Evolutionary conservation across 2,113 vertebrate species (phyloP).

Genomic region (Zeus faber): DNA sequence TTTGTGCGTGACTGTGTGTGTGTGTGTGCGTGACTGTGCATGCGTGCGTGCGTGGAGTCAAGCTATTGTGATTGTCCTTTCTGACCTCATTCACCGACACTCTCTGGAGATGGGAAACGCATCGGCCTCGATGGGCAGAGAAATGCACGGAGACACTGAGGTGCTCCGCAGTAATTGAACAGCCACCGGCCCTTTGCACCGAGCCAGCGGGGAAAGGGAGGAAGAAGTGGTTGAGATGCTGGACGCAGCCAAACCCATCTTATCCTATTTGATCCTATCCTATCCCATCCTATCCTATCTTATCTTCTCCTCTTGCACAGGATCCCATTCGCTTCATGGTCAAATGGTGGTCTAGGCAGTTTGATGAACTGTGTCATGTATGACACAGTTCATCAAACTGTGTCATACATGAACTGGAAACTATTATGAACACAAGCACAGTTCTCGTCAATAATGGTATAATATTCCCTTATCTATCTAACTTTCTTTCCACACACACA

Average conservation of each 20-base stretch:
- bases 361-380: not conserved
- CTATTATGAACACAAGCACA: too few species aligned
- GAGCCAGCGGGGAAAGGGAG: conserved; percentile 10
- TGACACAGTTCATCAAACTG: too few species aligned
- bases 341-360: not conserved
- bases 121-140: too few species aligned
- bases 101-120: too few species aligned
- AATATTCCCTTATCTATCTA: not conserved
- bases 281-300: conserved; percentile 3
- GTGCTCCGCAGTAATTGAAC: conserved; percentile 59
- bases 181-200: conserved; percentile 20
- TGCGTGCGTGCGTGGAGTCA: not conserved
- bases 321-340: too few species aligned
- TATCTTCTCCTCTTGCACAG: too few species aligned
- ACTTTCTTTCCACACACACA: not conserved
- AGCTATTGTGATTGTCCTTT: conserved; percentile 18
- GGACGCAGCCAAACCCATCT: conserved; percentile 10
- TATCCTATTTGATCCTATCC: not conserved
- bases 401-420: too few species aligned
- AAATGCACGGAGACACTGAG: conserved; percentile 29
- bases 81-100: conserved; percentile 38
- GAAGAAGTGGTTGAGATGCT: conserved; percentile 13
- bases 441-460: too few species aligned
- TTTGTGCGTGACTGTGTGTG: too few species aligned
- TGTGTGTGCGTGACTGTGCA: not conserved